A percentile compares a stretch with the other conserved stretches of the same genome.
Evolutionary conservation across 2,113 vertebrate genomes (phyloP).

Genomic region (Eulemur rufifrons): DNA sequence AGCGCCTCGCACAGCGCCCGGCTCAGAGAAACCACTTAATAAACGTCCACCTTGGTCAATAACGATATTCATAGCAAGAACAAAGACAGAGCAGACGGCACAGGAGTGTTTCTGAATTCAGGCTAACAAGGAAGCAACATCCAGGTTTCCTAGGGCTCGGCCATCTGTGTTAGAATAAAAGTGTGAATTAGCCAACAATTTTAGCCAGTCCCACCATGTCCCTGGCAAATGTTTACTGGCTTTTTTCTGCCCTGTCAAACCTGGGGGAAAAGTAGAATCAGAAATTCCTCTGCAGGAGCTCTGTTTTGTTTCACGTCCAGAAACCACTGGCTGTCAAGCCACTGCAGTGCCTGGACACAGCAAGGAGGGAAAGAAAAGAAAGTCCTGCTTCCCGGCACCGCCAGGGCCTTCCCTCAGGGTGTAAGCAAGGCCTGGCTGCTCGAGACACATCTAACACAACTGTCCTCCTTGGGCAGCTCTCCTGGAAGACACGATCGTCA

Average conservation of each 20-base stretch:
- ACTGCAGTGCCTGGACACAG: fast-evolving
- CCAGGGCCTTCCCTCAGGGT: fast-evolving
- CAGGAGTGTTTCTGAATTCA: neutral
- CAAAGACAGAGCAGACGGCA: neutral
- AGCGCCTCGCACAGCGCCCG: too few relatives aligned
- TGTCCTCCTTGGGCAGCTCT: neutral
- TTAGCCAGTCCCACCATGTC: neutral
- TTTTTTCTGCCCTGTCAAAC: neutral
- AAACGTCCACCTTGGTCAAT: too few relatives aligned
- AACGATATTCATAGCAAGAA: neutral
- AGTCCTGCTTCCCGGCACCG: neutral
- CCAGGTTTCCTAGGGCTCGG: neutral
- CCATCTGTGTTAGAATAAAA: neutral
- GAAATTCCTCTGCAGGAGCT: neutral
- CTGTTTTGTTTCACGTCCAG: neutral
- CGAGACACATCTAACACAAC: fast-evolving
- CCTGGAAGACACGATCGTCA: neutral
- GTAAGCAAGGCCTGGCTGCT: neutral
- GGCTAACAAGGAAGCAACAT: neutral
- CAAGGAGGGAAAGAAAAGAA: neutral
- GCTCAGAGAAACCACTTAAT: neutral
- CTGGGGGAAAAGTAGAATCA: neutral
- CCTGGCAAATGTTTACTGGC: neutral
- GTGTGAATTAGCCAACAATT: neutral
- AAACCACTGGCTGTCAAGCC: neutral